These are phyloP conservation scores for Alligator sinensis DNA, from an alignment of 2,113 vertebrate genomes.

Conservation along the genomic window DNA sequence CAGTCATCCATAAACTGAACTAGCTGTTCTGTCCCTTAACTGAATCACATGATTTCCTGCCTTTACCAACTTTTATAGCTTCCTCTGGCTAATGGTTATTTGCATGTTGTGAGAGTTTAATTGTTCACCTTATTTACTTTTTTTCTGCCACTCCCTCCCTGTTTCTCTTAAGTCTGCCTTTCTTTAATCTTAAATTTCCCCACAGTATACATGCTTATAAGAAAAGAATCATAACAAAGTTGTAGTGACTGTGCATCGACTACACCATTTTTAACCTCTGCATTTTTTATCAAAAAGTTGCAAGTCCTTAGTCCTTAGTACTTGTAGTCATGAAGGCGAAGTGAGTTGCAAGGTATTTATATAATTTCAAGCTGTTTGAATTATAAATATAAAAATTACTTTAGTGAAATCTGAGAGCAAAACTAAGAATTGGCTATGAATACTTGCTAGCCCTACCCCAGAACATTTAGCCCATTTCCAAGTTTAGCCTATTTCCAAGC, in stretches of 20 bases:
- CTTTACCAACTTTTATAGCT: background rate
- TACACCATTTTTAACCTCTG: background rate
- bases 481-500: too few species aligned
- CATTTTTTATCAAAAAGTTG: background rate
- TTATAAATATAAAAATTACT: background rate
- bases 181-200: background rate
- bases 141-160: background rate
- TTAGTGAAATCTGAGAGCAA: background rate
- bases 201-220: accelerated
- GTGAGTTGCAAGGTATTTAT: background rate
- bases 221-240: background rate
- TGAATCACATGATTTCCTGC: background rate
- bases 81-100: accelerated
- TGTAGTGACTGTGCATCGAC: background rate
- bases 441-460: background rate
- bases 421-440: background rate
- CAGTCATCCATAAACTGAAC: background rate
- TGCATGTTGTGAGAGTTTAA: background rate
- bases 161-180: background rate
- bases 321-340: background rate
- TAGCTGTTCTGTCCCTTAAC: background rate
- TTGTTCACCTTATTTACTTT: background rate
- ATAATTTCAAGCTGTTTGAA: too few species aligned
- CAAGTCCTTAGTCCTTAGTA: background rate
- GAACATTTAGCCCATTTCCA: too few species aligned